A percentile compares a stretch with the other conserved stretches of the same genome.
These are phyloP conservation scores for Rhopalosiphum padi DNA, from an alignment of 1,140 invertebrate genomes.

Conservation along the genomic window DNA sequence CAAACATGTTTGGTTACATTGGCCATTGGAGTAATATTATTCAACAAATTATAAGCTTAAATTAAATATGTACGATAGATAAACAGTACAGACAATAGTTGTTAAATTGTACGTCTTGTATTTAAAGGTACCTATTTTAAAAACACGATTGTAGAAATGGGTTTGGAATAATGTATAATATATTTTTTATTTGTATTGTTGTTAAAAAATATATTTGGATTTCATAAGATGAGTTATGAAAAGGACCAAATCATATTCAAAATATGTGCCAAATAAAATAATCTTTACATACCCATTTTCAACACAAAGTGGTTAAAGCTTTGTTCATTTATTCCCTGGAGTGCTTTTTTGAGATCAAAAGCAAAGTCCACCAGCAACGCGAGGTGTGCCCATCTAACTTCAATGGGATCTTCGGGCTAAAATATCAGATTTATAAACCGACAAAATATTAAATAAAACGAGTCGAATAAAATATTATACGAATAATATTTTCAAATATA, in stretches of 20 bases:
- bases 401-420: constrained; percentile 73
- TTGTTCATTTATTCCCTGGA: constrained; percentile 92
- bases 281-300: constrained; percentile 75
- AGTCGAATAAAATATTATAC: neutral
- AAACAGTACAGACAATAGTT: no score
- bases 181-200: no score
- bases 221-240: no score
- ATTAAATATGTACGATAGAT: no score
- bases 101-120: no score
- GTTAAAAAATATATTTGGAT: no score
- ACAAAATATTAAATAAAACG: neutral
- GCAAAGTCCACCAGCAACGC: constrained; percentile 88
- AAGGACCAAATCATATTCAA: neutral
- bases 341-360: constrained; percentile 84
- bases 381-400: constrained; percentile 83
- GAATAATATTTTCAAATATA: neutral
- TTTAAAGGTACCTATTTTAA: no score
- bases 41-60: no score
- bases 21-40: no score
- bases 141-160: no score
- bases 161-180: no score
- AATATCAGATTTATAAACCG: neutral
- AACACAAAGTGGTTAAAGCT: constrained; percentile 95
- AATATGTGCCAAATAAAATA: neutral
- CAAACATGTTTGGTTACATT: no score